These are phyloP conservation scores for Poeciliopsis infans DNA, from an alignment of 2,797 vertebrate genomes.

Conservation along the genomic window DNA sequence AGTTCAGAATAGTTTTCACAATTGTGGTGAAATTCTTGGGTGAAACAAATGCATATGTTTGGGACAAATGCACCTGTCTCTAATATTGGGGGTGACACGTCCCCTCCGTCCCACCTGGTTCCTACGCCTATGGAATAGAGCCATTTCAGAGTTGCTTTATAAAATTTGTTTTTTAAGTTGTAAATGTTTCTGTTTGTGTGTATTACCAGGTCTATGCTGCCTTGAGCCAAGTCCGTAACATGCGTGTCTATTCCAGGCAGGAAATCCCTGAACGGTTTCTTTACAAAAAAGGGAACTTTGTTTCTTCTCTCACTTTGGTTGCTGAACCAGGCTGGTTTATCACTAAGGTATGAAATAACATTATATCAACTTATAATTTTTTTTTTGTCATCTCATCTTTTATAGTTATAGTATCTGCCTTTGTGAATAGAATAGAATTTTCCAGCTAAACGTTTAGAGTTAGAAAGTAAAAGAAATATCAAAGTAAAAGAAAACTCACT, in stretches of 20 bases:
- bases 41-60: too few species aligned
- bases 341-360: conserved; percentile 80
- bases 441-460: background rate
- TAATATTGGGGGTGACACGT: too few species aligned
- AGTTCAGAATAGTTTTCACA: too few species aligned
- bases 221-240: conserved; percentile 83
- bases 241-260: conserved; percentile 83
- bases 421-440: background rate
- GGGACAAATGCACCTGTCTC: too few species aligned
- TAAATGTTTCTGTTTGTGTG: background rate
- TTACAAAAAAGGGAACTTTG: conserved; percentile 90
- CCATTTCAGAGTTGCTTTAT: background rate
- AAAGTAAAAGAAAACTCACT: background rate
- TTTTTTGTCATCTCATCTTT: background rate
- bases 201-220: conserved; percentile 81
- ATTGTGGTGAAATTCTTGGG: too few species aligned
- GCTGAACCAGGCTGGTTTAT: conserved; percentile 95
- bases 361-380: too few species aligned
- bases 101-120: too few species aligned
- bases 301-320: conserved; percentile 90
- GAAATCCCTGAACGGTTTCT: conserved; percentile 88
- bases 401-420: background rate
- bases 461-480: background rate
- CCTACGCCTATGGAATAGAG: too few species aligned
- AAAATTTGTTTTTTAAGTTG: background rate